These are phyloP conservation scores for Tichodroma muraria DNA, from an alignment of 2,113 vertebrate genomes.

Conservation along the genomic window DNA sequence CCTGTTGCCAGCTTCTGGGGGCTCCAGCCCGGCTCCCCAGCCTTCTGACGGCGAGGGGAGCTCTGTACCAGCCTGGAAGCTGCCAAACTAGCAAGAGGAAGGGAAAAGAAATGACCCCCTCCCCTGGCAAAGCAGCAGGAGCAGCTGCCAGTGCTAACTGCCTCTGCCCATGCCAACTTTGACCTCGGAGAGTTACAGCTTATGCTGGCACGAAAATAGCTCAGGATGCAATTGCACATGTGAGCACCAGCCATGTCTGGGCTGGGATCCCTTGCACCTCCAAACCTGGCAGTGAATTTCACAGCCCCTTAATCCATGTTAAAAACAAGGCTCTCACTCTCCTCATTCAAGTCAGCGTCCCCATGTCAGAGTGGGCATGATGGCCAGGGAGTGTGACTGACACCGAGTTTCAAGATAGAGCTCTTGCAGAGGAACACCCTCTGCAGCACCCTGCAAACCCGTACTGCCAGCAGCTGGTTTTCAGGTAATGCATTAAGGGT, in stretches of 20 bases:
- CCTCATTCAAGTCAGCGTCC: neutral
- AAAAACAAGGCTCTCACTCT: neutral
- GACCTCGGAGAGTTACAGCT: neutral
- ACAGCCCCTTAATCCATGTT: neutral
- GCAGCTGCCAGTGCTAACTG: conserved; percentile 13
- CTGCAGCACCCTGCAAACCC: neutral
- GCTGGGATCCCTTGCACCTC: neutral
- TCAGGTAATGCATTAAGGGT: neutral
- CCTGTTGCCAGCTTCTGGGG: neutral
- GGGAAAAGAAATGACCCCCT: neutral
- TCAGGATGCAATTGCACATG: neutral
- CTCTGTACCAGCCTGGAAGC: neutral
- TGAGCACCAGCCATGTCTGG: neutral
- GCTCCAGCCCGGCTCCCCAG: neutral
- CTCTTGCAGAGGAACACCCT: neutral
- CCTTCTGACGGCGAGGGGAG: neutral
- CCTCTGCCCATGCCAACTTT: conserved; percentile 10
- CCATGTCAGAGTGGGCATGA: neutral
- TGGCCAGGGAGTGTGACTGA: neutral
- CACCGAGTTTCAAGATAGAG: neutral
- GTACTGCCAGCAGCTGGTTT: neutral
- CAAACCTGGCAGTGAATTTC: neutral
- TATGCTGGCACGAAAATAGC: neutral
- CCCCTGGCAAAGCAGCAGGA: conserved; percentile 1
- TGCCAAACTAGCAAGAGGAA: neutral